Evolutionary conservation across 2,888 invertebrate genomes (phyloP), one percentile per base, ranked within the genome.

Genomic region (Acleris literana): DNA sequence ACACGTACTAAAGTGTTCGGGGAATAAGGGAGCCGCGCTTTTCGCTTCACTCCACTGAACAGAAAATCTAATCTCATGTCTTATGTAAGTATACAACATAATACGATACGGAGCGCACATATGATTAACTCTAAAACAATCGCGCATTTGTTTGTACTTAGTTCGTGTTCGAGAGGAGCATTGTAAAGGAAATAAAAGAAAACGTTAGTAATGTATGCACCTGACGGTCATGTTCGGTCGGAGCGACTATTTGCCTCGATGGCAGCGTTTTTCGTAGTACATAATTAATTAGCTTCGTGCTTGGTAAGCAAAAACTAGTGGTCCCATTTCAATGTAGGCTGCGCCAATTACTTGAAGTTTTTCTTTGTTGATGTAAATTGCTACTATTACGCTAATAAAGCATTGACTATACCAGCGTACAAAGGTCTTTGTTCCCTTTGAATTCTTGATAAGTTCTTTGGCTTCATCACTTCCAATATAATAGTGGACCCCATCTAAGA

Each of bases 401-500:
- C 11, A 57, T 46, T 20, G 33, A 65, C 55, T 46, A 46, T 65
- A 51, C 49, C 55, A 49, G 44, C 49, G 29, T 51, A 11, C 57
- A 52, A 44, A 44, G 56, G 43, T 60, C 43, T 53, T 39, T 57
- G 60, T 54, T 57, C 5, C 46, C 11, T 46, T 57, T 43, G 49
- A 55, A 55, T 33, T 49, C 44, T 60, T 55, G 16, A 55, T 59
- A 60, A 48, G 6, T 57, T n/a, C 43, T 33, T 16, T 44, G 61
- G 43, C n/a, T 62, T 56, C 56, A 62, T 53, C 52, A 57, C 66
- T 66, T 46, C 7, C 16, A 20, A 61, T 52, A 18, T 61, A 17
- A 44, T 22, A 52, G 56, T 22, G 48, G 52, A 25, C 53, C 39
- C 39, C 48, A 62, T 66, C 57, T 75, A 74, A 74, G 72, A 76